Evolutionary conservation across 2,113 vertebrate species (phyloP), one percentile per base, ranked within the genome.

Genomic region (Petroica traversi): DNA sequence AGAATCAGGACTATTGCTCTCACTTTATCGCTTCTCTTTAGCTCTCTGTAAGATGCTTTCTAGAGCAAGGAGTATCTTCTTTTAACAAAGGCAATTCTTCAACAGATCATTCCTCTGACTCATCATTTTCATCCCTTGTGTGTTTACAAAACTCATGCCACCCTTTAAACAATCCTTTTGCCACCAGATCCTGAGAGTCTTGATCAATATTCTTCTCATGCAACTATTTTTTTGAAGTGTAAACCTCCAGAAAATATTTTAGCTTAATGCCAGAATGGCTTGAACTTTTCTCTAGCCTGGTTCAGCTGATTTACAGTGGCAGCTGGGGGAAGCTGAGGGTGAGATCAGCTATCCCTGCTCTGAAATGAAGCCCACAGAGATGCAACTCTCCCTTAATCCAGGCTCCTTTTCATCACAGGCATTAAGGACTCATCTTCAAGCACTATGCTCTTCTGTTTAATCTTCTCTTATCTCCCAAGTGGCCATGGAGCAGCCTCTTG

Each of bases 381-480:
- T 78, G 80, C 46, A 94, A 75, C 69, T 74, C 55, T 74, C 73
- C 48, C 57, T 87, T 92, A 86, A 92, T 64, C 41, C 29, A 12
- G 41, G 23, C 58, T 92, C 29, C 84, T 92, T 85, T 91, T 82
- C 94, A 85, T 64, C 66, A 41, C 13, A 78, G 48, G 66, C 68
- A 92, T 91, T 91, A 89, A 62, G 73, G 49, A 95, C 89, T 84
- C 87, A 54, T 87, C 66, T 87, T 25, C 84, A 87, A 81, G 84
- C 66, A 87, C 69, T 81, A 68, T 2, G 29, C 52, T 84, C 72
- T 91, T 92, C 84, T 85, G 38, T 88, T 94, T 95, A 95, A 96
- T 87, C 83, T 86, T 77, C 75, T 34, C 43, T 69, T 66, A 80
- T 80, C 79, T 93, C 94, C 73, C 16, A 9, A 84, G 86, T 68